These are phyloP conservation scores for Boloria euphrosyne DNA, from an alignment of 2,888 invertebrate genomes.

Conservation along the genomic window DNA sequence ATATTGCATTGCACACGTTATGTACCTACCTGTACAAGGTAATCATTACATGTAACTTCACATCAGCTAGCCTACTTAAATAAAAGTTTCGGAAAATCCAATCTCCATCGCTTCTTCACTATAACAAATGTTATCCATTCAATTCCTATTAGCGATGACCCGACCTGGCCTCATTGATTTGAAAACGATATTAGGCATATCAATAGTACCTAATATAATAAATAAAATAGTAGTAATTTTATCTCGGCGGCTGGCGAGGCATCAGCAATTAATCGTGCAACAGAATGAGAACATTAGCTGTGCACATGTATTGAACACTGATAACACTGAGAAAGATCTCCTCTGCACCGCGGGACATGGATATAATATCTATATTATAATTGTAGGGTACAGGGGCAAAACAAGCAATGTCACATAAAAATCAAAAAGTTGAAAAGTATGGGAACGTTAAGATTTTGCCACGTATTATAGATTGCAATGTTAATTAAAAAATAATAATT, in stretches of 20 bases:
- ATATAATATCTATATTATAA: neutral
- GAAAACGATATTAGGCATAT: neutral
- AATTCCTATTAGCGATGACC: neutral
- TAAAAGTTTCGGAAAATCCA: too few species aligned
- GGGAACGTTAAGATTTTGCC: too few species aligned
- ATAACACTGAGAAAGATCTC: slow-evolving; percentile 74
- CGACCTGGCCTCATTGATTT: slow-evolving; percentile 1
- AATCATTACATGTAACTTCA: too few species aligned
- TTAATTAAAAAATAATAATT: too few species aligned
- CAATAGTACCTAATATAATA: slow-evolving; percentile 16
- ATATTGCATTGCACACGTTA: too few species aligned
- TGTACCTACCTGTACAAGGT: too few species aligned
- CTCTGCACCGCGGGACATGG: slow-evolving; percentile 54
- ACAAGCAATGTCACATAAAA: too few species aligned
- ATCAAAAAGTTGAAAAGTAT: too few species aligned
- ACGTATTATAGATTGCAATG: too few species aligned
- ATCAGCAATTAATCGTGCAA: slow-evolving; percentile 72
- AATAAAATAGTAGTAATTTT: slow-evolving; percentile 12
- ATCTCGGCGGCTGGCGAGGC: slow-evolving; percentile 18
- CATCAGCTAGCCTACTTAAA: too few species aligned
- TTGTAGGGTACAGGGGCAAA: too few species aligned
- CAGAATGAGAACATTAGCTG: slow-evolving; percentile 75
- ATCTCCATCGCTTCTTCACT: too few species aligned
- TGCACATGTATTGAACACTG: slow-evolving; percentile 73
- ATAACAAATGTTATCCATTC: neutral